Evolutionary conservation across 2,888 invertebrate species (phyloP).

Genomic region (Dendrolimus pini): DNA sequence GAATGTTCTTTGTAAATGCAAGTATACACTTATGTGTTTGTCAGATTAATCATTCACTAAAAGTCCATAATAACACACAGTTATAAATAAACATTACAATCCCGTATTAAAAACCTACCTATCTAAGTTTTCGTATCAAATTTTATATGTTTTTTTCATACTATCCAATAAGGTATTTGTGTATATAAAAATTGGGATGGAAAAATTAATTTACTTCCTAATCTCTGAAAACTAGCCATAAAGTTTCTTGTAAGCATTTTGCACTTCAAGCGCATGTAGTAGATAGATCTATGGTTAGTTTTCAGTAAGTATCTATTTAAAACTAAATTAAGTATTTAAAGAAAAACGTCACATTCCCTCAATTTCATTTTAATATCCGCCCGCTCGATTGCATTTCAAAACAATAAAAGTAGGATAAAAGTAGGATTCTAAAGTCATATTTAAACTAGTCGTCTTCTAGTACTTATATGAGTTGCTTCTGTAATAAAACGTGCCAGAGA

Average conservation of each 20-base stretch:
- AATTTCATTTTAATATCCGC: conserved; percentile 12
- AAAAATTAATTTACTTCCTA: conserved; percentile 32
- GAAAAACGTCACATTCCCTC: conserved; percentile 12
- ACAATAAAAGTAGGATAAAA: too few relatives aligned
- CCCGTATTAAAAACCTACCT: conserved; percentile 73
- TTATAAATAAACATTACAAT: conserved; percentile 59
- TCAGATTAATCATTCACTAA: conserved; percentile 21
- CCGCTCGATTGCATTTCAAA: conserved; percentile 9
- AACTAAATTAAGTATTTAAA: conserved; percentile 14
- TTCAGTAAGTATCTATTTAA: conserved; percentile 5
- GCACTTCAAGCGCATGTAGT: background rate
- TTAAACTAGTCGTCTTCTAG: background rate
- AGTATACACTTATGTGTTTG: too few relatives aligned
- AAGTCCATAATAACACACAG: conserved; percentile 32
- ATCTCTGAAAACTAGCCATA: conserved; percentile 36
- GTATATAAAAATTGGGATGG: conserved; percentile 38
- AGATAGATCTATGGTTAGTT: background rate
- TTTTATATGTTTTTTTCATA: conserved; percentile 47
- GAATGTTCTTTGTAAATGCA: too few relatives aligned
- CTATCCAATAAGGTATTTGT: conserved; percentile 36
- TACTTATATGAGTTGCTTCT: too few relatives aligned
- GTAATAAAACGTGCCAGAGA: conserved; percentile 23
- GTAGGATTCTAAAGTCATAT: background rate
- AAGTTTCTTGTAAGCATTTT: conserved; percentile 1
- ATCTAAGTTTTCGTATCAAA: conserved; percentile 72